Percentiles rank a stretch among this genome's conserved stretches.
phyloP scores from a whole-genome alignment of 2,797 vertebrate species.

The Lutjanus campechanus region DNA sequence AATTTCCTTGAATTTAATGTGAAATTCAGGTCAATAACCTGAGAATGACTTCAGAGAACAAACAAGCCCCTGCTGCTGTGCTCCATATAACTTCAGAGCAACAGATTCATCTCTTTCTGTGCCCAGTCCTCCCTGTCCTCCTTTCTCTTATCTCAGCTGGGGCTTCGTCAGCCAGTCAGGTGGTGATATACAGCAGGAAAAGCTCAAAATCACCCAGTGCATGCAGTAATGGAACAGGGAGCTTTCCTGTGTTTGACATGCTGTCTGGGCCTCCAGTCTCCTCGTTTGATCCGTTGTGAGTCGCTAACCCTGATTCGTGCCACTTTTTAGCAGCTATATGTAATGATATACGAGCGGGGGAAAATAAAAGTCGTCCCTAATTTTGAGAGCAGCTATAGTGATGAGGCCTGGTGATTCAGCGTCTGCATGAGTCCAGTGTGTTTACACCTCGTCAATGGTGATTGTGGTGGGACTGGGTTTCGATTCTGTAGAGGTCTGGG shows the following conservation, averaged over 20 bases:
- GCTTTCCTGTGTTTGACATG: constrained; percentile 58
- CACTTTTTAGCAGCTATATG: constrained; percentile 36
- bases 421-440: constrained; percentile 37
- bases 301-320: constrained; percentile 35
- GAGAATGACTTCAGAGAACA: constrained; percentile 2
- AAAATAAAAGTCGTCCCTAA: constrained; percentile 29
- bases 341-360: constrained; percentile 26
- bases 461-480: constrained; percentile 23
- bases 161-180: constrained; percentile 41
- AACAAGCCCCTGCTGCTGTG: constrained; percentile 9
- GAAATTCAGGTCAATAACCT: not conserved
- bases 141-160: constrained; percentile 54
- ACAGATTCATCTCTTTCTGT: constrained; percentile 43
- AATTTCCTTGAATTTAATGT: constrained; percentile 17
- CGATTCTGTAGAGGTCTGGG: constrained; percentile 18
- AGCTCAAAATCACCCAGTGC: constrained; percentile 34
- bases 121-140: constrained; percentile 39
- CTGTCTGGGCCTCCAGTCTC: constrained; percentile 39
- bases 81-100: constrained; percentile 35
- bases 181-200: constrained; percentile 56
- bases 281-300: constrained; percentile 47
- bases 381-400: constrained; percentile 33
- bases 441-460: constrained; percentile 42
- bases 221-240: constrained; percentile 45
- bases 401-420: constrained; percentile 44